Evolutionary conservation across 2,797 vertebrate genomes (phyloP).

Genomic region (Avahi laniger): DNA sequence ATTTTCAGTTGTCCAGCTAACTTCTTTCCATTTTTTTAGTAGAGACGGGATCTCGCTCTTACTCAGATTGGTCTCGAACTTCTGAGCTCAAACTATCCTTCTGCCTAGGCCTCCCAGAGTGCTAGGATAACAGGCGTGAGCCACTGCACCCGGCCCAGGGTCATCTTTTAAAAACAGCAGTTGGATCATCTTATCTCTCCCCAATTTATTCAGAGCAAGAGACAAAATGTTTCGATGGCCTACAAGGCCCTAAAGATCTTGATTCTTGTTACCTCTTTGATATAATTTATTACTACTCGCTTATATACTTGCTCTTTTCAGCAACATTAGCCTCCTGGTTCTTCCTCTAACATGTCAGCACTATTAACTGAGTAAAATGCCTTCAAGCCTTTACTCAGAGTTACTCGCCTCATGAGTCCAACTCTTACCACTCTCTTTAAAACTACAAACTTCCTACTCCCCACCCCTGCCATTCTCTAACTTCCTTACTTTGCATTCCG

Average conservation of each 20-base stretch:
- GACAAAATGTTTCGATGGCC: neutral
- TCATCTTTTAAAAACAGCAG: neutral
- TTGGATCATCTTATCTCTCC: neutral
- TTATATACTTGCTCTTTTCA: neutral
- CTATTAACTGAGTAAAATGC: neutral
- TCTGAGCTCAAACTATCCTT: too few relatives aligned
- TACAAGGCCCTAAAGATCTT: neutral
- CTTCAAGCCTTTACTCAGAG: neutral
- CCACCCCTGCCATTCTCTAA: neutral
- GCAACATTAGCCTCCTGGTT: neutral
- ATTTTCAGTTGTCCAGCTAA: too few relatives aligned
- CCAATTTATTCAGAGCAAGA: neutral
- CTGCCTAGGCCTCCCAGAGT: too few relatives aligned
- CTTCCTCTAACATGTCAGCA: neutral
- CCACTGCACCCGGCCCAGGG: too few relatives aligned
- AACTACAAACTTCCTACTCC: neutral
- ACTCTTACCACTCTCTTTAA: neutral
- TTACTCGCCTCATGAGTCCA: neutral
- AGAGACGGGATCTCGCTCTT: too few relatives aligned
- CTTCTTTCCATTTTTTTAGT: too few relatives aligned
- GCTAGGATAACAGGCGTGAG: too few relatives aligned
- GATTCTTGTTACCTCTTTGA: neutral
- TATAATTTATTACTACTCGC: neutral
- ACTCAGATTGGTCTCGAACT: too few relatives aligned
- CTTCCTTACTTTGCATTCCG: neutral